Percentiles rank a stretch among this genome's conserved stretches.
phyloP scores from a whole-genome alignment of 2,888 invertebrate genomes.

The Aphelenchoides bicaudatus region DNA sequence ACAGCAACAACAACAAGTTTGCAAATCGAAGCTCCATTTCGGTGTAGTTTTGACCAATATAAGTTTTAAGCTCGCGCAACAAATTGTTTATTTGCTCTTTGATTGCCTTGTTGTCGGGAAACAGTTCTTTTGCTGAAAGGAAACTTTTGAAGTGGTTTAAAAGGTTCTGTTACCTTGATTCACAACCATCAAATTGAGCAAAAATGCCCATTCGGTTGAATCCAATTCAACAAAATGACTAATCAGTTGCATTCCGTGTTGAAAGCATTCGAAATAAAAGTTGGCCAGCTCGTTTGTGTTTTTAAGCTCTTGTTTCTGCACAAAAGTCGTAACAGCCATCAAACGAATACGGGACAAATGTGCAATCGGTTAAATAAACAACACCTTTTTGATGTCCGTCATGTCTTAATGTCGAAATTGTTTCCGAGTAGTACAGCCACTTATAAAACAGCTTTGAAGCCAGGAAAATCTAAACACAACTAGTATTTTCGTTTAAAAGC shows the following conservation, averaged over 20 bases:
- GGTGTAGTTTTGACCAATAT: neutral
- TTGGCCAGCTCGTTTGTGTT: neutral
- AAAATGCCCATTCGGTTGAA: neutral
- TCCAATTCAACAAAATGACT: neutral
- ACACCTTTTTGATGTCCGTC: neutral
- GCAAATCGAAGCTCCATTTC: neutral
- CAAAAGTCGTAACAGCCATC: neutral
- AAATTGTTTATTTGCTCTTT: neutral
- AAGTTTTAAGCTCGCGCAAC: neutral
- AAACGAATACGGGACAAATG: neutral
- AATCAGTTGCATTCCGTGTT: neutral
- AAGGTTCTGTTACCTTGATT: neutral
- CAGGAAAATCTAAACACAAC: neutral
- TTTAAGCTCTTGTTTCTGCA: neutral
- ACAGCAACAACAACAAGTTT: neutral
- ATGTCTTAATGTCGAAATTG: slow-evolving; percentile 6
- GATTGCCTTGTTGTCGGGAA: neutral
- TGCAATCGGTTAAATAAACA: slow-evolving; percentile 5
- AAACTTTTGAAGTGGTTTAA: neutral
- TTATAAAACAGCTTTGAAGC: neutral
- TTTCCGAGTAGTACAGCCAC: neutral
- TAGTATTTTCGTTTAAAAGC: neutral
- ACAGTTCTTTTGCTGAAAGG: neutral
- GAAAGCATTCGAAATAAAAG: neutral
- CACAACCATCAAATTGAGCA: neutral